Evolutionary conservation across 2,888 invertebrate species (phyloP).

Genomic region (Arrhopalites spinosus): DNA sequence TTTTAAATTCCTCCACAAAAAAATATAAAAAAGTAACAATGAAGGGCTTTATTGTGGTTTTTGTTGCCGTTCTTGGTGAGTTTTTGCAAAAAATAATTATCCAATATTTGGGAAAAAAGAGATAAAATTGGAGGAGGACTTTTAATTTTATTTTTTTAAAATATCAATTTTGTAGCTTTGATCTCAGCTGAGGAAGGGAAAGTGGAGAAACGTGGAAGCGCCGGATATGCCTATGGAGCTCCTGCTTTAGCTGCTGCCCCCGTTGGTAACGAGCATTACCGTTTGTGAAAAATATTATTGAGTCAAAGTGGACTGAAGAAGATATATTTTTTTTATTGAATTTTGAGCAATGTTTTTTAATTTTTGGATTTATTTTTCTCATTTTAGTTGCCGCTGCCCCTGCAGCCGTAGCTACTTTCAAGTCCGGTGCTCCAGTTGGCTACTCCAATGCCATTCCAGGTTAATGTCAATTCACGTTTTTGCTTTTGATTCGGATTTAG

Average conservation of each 20-base stretch:
- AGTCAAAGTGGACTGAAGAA: not conserved
- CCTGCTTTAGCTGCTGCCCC: constrained; percentile 28
- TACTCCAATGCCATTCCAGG: constrained; percentile 41
- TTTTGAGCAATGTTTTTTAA: not conserved
- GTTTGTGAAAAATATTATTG: not conserved
- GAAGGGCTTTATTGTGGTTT: constrained; percentile 35
- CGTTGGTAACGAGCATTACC: constrained; percentile 16
- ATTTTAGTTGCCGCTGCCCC: constrained; percentile 28
- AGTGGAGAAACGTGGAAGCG: constrained; percentile 37
- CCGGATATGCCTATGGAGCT: constrained; percentile 40
- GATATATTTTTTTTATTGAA: not conserved
- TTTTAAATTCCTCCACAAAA: no score
- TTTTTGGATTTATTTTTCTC: not conserved
- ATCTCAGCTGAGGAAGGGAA: constrained; percentile 36
- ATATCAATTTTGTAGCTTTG: constrained; percentile 28
- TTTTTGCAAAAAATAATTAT: not conserved
- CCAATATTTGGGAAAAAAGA: not conserved
- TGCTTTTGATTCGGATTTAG: no score
- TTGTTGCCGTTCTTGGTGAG: constrained; percentile 34
- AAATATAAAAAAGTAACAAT: constrained; percentile 17
- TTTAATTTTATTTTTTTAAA: not conserved
- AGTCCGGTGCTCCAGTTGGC: constrained; percentile 38
- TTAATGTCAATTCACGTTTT: no score
- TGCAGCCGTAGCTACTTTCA: constrained; percentile 33
- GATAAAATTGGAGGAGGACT: not conserved